Evolutionary conservation across 2,888 invertebrate species (phyloP).

Genomic region (Tuta absoluta): DNA sequence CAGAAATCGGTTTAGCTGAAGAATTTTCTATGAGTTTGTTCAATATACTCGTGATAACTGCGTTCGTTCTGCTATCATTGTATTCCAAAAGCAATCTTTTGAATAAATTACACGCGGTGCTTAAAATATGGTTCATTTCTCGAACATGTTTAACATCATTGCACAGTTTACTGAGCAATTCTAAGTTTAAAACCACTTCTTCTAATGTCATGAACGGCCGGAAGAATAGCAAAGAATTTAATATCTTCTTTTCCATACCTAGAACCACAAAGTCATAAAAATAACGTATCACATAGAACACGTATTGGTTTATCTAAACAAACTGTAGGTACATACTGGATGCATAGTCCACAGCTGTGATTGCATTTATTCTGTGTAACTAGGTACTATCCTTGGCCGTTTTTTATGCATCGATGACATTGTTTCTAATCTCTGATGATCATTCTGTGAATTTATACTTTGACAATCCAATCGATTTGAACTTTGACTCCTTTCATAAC

Average conservation of each 20-base stretch:
- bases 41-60: slow-evolving; percentile 58
- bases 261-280: slow-evolving; percentile 36
- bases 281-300: neutral
- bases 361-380: slow-evolving; percentile 45
- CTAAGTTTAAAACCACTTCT: slow-evolving; percentile 61
- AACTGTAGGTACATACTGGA: slow-evolving; percentile 21
- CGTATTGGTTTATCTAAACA: neutral
- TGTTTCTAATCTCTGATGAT: neutral
- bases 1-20: slow-evolving; percentile 37
- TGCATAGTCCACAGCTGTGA: slow-evolving; percentile 21
- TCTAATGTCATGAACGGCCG: slow-evolving; percentile 62
- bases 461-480: neutral
- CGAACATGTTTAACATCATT: slow-evolving; percentile 46
- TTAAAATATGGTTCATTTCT: slow-evolving; percentile 50
- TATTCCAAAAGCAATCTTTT: slow-evolving; percentile 59
- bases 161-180: slow-evolving; percentile 56
- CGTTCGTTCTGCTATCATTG: slow-evolving; percentile 67
- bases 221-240: slow-evolving; percentile 51
- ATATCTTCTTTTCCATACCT: slow-evolving; percentile 57
- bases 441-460: neutral
- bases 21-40: slow-evolving; percentile 57
- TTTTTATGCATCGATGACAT: neutral
- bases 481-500: neutral
- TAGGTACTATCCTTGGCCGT: slow-evolving; percentile 47
- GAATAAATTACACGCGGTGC: slow-evolving; percentile 54